Evolutionary conservation across 2,888 invertebrate genomes (phyloP).

Genomic region (Oscheius sp.): DNA sequence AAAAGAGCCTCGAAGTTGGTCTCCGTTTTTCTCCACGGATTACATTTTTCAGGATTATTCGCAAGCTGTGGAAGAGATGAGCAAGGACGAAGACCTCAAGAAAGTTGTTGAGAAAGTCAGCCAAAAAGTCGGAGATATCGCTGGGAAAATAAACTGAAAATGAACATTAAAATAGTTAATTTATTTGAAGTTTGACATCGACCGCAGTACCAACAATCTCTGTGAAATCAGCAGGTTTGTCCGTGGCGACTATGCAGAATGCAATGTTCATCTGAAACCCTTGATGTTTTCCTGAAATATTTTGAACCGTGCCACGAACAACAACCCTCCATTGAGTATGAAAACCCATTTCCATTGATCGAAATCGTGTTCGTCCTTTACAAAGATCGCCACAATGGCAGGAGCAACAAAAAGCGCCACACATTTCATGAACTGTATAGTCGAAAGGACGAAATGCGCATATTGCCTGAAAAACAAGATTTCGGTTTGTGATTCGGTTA

Average conservation of each 20-base stretch:
- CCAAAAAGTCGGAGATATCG: not conserved
- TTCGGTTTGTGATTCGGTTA: not conserved
- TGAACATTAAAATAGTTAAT: not conserved
- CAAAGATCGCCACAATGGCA: constrained; percentile 59
- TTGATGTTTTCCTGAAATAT: not conserved
- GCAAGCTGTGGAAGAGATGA: not conserved
- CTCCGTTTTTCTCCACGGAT: not conserved
- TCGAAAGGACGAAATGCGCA: constrained; percentile 64
- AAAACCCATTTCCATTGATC: constrained; percentile 55
- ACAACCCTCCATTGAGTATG: constrained; percentile 50
- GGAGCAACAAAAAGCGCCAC: constrained; percentile 66
- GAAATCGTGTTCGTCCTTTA: constrained; percentile 52
- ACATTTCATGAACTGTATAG: constrained; percentile 68
- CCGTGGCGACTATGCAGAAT: constrained; percentile 59
- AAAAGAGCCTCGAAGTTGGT: constrained; percentile 4
- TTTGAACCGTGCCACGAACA: constrained; percentile 42
- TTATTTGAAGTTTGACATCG: constrained; percentile 1
- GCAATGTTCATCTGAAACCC: constrained; percentile 52
- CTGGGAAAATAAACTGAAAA: not conserved
- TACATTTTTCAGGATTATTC: constrained; percentile 16
- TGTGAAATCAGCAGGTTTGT: constrained; percentile 61
- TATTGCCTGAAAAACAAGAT: constrained; percentile 50
- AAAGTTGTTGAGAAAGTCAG: not conserved
- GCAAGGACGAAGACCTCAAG: not conserved
- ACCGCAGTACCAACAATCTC: constrained; percentile 39